Evolutionary conservation across 1,140 invertebrate species (phyloP), one percentile per base, ranked within the genome.

Genomic region (Holotrichia oblita): DNA sequence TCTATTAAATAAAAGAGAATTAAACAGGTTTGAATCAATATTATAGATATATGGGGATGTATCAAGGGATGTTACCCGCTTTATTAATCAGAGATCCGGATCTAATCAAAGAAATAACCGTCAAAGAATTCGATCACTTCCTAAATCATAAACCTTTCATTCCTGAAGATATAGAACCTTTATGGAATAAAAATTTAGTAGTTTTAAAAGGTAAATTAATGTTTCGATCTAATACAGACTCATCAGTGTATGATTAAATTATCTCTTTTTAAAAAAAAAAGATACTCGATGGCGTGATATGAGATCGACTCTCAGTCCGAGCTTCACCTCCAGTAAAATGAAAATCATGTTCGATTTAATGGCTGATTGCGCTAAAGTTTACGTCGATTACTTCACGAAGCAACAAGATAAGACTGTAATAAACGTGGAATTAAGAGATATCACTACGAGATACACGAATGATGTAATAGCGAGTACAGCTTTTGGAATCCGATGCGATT

Each of bases 291-390:
- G 89, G 90, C 87, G 87, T 24, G 87, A 89, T 73, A 89, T 91
- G 88, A 83, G 90, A 0, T 87, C 88, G 0, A 89, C 89, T 0
- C 78, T 92, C 3, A 90, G 88, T 42, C 91, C 91, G 2, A 88
- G 89, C 0, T 92, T 92, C 80, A 92, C 91, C 0, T 84, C 88
- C 0, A 89, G 88, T 22, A 91, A 91, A 83, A 90, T 92, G 89
- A 86, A 87, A 20, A 80, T 77, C 41, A 90, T 90, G 88, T 89
- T 87, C 48, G 80, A 81, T 0, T 78, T 91, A 9, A 89, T 91
- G 83, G 82, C 83, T 7, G 86, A 88, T 22, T 87, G 84, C 61
- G 86, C 85, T 0, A 27, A 80, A 17, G 78, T 82, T 8, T 85
- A 84, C 20, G 80, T 81, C 0, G 80, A 83, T 4, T 40, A 82